Base-by-base conservation (phyloP, 2,797 vertebrate species). In the Cyprinodon diabolis region DNA sequence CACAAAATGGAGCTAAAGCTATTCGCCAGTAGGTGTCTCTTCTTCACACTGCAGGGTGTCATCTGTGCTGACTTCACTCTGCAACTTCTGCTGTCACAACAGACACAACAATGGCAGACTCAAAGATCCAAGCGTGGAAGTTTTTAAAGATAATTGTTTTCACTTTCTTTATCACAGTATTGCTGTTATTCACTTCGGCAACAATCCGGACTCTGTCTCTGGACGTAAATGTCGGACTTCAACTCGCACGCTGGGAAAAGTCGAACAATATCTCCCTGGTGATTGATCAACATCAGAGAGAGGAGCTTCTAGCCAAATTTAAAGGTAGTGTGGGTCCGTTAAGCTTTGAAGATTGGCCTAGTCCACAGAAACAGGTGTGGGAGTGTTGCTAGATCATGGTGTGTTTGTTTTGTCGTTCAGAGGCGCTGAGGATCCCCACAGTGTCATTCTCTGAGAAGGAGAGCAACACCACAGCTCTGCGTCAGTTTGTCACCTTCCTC, bases 391-490 rank as follows among this genome's bases (percentile, higher is more conserved):
- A n/a, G 15, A n/a, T 17, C 7, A 14, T 1, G 0, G 11, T 35
- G 3, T 72, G 14, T 45, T 78, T 10, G 11, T 60, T 35, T 17
- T 43, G 74, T 82, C 80, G 15, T 10, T 15, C 80, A 99, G 98
- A 95, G 79, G 96, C 97, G 4, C 88, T 99, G 79, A 94, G 83
- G 89, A 97, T 99, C 79, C 96, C 96, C n/a, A 98, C 98, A 0
- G 96, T 99, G 81, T 96, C 97, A 0, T 56, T 93, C 51, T 91
- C 95, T 1, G 49, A 86, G 5, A 91, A 92, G 0, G 80, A 96
- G 6, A 72, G 84, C 82, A 98, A 98, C 82, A 91, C 81, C 12
- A 96, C 95, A 0, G 96, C 97, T 17, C 93, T 98, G 85, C 87
- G 82, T 11, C 91, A 96, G 19, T 97, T 98, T 87, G 87, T 93